Evolutionary conservation across 2,888 invertebrate genomes (phyloP).

Genomic region (Atrina japonica): DNA sequence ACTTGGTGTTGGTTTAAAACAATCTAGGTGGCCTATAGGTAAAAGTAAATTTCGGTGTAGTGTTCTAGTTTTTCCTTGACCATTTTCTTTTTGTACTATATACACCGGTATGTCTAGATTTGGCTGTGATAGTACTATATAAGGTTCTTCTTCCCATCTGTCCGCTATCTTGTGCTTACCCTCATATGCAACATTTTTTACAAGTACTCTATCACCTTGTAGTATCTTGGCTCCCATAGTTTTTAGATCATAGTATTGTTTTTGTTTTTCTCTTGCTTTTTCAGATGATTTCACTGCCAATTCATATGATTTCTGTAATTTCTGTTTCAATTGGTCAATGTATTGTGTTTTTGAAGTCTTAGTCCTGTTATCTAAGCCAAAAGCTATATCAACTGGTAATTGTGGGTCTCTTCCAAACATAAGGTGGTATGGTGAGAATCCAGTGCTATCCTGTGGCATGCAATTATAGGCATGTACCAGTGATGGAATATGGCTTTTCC

Average conservation of each 20-base stretch:
- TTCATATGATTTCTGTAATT: constrained; percentile 5
- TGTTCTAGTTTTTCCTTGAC: too few relatives aligned
- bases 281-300: constrained; percentile 11
- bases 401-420: too few relatives aligned
- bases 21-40: too few relatives aligned
- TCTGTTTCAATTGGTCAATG: constrained; percentile 10
- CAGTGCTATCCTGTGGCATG: constrained; percentile 38
- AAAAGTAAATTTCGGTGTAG: too few relatives aligned
- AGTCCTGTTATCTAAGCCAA: not conserved
- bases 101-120: constrained; percentile 33
- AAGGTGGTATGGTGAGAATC: too few relatives aligned
- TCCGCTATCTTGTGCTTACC: constrained; percentile 45
- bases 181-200: constrained; percentile 39
- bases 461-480: constrained; percentile 39
- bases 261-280: constrained; percentile 22
- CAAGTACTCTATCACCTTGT: constrained; percentile 36
- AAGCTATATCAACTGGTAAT: constrained; percentile 38
- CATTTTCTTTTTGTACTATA: too few relatives aligned
- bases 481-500: constrained; percentile 33
- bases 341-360: constrained; percentile 19
- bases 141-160: constrained; percentile 38
- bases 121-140: constrained; percentile 28
- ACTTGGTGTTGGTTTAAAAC: too few relatives aligned
- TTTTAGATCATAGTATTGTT: constrained; percentile 29
- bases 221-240: constrained; percentile 25